Conservation (phyloP, 2,113 vertebrate species). For the Rhadina sibilatrix region DNA sequence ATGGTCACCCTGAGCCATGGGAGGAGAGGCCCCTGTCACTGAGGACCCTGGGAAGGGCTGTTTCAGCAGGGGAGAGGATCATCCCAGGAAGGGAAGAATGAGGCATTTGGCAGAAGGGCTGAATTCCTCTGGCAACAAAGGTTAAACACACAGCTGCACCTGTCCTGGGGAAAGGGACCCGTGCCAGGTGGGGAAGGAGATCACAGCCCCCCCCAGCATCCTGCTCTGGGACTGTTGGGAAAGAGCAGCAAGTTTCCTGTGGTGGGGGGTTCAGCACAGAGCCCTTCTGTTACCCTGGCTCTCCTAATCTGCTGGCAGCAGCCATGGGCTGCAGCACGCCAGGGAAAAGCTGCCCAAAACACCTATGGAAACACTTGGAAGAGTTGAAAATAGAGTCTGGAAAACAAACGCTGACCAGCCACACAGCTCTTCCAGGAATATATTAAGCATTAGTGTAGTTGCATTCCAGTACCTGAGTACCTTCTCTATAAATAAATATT, state of each 20-base stretch:
- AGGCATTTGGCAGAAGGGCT: not conserved
- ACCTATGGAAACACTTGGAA: not conserved
- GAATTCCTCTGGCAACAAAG: not conserved
- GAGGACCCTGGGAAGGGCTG: not conserved
- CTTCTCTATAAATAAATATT: slow-evolving; percentile 23
- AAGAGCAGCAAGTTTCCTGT: fast-evolving
- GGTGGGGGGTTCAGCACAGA: not conserved
- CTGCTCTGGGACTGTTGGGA: fast-evolving
- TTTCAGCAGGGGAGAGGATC: not conserved
- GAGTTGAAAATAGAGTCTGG: not conserved
- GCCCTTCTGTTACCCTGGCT: not conserved
- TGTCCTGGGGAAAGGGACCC: not conserved
- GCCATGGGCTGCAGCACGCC: fast-evolving
- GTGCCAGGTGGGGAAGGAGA: not conserved
- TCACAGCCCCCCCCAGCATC: not conserved
- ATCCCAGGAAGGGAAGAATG: not conserved
- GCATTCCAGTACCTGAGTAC: not conserved
- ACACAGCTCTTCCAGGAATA: not conserved
- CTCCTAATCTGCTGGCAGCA: not conserved
- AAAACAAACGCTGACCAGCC: not conserved
- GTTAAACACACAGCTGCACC: not conserved
- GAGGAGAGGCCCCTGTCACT: not conserved
- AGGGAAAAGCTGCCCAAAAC: not conserved
- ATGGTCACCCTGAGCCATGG: not conserved
- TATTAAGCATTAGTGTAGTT: not conserved